A percentile compares a stretch with the other conserved stretches of the same genome.
phyloP scores from a whole-genome alignment of 2,888 invertebrate species.

The Leucophenga maculata region DNA sequence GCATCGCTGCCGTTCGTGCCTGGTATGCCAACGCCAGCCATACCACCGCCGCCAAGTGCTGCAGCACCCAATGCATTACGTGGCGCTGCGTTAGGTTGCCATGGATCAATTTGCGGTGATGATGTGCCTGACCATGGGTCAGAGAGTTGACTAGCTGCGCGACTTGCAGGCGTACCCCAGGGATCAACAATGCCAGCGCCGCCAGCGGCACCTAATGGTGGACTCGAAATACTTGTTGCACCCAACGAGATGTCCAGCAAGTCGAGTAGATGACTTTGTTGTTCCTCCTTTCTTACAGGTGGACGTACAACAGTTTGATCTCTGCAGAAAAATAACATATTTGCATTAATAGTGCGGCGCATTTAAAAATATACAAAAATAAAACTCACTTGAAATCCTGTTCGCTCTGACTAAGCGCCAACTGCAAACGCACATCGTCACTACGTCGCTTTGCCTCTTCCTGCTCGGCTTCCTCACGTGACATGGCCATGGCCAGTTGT shows the following conservation, averaged over 20 bases:
- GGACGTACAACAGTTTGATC: conserved; percentile 49
- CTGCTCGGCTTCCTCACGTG: conserved; percentile 97
- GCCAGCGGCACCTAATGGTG: conserved; percentile 69
- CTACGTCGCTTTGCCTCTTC: conserved; percentile 94
- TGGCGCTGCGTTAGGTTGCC: conserved; percentile 64
- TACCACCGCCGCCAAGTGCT: conserved; percentile 58
- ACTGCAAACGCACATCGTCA: conserved; percentile 95
- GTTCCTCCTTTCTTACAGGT: conserved; percentile 37
- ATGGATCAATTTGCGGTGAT: conserved; percentile 70
- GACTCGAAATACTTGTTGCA: conserved; percentile 75
- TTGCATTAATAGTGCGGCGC: not conserved
- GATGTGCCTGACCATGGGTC: conserved; percentile 72
- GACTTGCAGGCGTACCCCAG: conserved; percentile 78
- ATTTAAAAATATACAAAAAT: not conserved
- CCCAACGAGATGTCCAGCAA: conserved; percentile 86
- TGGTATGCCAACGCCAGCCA: conserved; percentile 41
- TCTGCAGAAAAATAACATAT: conserved; percentile 28
- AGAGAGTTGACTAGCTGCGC: conserved; percentile 72
- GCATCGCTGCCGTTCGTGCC: conserved; percentile 52
- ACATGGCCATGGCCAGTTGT: conserved; percentile 98
- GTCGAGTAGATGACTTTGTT: conserved; percentile 85
- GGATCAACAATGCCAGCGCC: conserved; percentile 76
- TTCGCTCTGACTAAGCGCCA: conserved; percentile 95
- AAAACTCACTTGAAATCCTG: conserved; percentile 87
- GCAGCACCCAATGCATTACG: conserved; percentile 47